Evolutionary conservation across 2,888 invertebrate genomes (phyloP).

Genomic region (Drosophila leonis): DNA sequence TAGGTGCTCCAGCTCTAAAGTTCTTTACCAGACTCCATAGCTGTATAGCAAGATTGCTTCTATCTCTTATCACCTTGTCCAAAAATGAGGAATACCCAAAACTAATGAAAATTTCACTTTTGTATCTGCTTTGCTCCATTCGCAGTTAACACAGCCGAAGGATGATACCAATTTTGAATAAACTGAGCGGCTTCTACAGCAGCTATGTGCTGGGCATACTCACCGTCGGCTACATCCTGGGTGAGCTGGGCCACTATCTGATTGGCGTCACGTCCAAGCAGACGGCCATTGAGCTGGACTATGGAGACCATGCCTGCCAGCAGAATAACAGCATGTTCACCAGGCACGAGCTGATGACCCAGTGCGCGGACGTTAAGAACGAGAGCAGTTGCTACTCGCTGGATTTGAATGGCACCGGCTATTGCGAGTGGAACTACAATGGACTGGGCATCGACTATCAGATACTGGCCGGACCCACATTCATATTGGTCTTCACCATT

Average conservation of each 20-base stretch:
- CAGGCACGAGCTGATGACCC: conserved; percentile 86
- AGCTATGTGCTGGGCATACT: conserved; percentile 92
- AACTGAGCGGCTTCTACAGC: conserved; percentile 90
- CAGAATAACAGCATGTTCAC: conserved; percentile 88
- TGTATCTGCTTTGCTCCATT: not conserved
- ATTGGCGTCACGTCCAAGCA: conserved; percentile 95
- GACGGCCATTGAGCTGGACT: conserved; percentile 93
- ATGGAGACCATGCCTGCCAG: conserved; percentile 94
- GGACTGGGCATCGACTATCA: conserved; percentile 97
- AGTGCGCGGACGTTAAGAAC: conserved; percentile 87
- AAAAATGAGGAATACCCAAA: too few species aligned
- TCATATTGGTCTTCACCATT: conserved; percentile 95
- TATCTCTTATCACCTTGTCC: too few species aligned
- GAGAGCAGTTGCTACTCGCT: conserved; percentile 89
- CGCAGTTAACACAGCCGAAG: conserved; percentile 13
- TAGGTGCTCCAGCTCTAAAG: too few species aligned
- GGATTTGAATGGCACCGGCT: conserved; percentile 89
- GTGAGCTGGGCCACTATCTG: conserved; percentile 94
- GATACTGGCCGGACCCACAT: conserved; percentile 95
- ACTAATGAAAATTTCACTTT: not conserved
- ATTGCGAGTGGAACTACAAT: conserved; percentile 97
- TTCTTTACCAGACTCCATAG: too few species aligned
- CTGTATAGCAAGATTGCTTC: too few species aligned
- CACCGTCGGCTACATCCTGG: conserved; percentile 93
- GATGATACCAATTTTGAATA: conserved; percentile 85